A percentile compares a stretch with the other conserved stretches of the same genome.
Conservation (phyloP, 2,113 vertebrate genomes). For the Mastomys natalensis region DNA sequence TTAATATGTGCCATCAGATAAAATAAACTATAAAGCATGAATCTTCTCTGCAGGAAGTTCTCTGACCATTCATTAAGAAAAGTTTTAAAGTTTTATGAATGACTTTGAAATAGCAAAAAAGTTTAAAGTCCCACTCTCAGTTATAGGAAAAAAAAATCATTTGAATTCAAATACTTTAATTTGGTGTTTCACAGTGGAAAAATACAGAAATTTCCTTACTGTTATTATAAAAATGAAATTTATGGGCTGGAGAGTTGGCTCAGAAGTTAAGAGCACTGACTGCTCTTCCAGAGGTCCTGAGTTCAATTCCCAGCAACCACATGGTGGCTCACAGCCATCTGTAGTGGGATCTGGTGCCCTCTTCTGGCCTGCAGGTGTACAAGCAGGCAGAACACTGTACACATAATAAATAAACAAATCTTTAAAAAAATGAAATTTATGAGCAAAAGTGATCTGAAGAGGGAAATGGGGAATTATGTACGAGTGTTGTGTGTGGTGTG, state of each 20-base stretch:
- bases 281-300: too few relatives aligned
- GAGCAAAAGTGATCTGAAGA: not conserved
- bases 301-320: too few relatives aligned
- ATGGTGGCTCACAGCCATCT: too few relatives aligned
- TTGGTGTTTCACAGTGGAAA: not conserved
- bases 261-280: too few relatives aligned
- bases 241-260: not conserved
- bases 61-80: not conserved
- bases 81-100: slow-evolving; percentile 26
- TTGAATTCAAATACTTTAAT: slow-evolving; percentile 32
- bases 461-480: not conserved
- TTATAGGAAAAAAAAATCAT: not conserved
- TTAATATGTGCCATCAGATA: not conserved
- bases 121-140: not conserved
- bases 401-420: too few relatives aligned
- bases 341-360: too few relatives aligned
- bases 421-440: not conserved
- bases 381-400: too few relatives aligned
- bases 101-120: not conserved
- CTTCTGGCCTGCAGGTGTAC: too few relatives aligned
- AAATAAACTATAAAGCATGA: not conserved
- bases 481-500: too few relatives aligned
- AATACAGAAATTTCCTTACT: not conserved
- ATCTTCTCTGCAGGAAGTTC: not conserved
- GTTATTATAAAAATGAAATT: not conserved